These are phyloP conservation scores for Dyspetes luteomarginatus DNA, from an alignment of 2,888 invertebrate species.

Conservation along the genomic window DNA sequence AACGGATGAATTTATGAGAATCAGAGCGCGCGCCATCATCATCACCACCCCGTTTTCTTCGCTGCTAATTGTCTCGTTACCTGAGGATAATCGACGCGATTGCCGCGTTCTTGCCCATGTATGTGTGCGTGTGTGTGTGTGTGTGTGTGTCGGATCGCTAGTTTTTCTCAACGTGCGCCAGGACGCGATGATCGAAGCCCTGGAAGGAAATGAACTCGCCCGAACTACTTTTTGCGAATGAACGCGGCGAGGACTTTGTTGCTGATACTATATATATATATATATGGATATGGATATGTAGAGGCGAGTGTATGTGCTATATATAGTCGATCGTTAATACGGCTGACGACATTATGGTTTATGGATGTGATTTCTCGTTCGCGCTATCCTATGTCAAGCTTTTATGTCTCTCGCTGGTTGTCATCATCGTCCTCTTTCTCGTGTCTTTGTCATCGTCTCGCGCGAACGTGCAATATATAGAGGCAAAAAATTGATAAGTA, in stretches of 20 bases:
- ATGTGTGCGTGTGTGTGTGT: constrained; percentile 1
- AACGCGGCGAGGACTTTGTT: constrained; percentile 47
- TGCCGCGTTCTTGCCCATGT: constrained; percentile 53
- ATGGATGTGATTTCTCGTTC: constrained; percentile 57
- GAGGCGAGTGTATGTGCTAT: constrained; percentile 7
- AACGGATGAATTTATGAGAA: constrained; percentile 58
- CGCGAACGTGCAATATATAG: neutral
- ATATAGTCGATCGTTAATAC: constrained; percentile 66
- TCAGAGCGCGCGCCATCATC: constrained; percentile 37
- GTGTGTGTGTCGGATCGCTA: constrained; percentile 37
- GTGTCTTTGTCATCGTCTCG: constrained; percentile 22
- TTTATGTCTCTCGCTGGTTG: constrained; percentile 42
- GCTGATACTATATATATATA: neutral
- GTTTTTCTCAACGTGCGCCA: constrained; percentile 46
- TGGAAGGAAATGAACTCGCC: constrained; percentile 69
- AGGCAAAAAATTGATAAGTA: neutral
- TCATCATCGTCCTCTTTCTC: constrained; percentile 33
- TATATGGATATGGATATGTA: neutral
- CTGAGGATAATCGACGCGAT: constrained; percentile 63
- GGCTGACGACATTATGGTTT: constrained; percentile 62
- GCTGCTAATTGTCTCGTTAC: constrained; percentile 66
- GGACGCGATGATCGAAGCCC: constrained; percentile 39
- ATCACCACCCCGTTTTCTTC: constrained; percentile 56
- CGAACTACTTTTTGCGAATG: constrained; percentile 71
- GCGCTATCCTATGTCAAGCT: constrained; percentile 27